Evolutionary conservation across 2,888 invertebrate genomes (phyloP), one percentile per base, ranked within the genome.

Genomic region (Chymomyza amoena): DNA sequence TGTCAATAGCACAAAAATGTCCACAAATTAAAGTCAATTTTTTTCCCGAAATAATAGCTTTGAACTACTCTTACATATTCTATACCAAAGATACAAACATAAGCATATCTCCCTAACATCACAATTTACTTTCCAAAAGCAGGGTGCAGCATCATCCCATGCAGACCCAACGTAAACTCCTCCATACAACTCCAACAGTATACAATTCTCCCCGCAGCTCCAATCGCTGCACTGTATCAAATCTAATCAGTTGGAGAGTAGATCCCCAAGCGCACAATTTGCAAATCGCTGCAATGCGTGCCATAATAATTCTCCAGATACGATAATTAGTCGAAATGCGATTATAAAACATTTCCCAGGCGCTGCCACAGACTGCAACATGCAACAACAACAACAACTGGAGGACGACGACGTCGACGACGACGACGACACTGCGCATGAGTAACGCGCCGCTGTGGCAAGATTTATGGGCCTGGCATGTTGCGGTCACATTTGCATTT

Each of bases 251-350:
- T 64, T 72, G 61, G 72, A 10, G 16, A 45, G 51, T 39, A 54
- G 70, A 69, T 70, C 66, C 28, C 65, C 76, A 28, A 66, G 68
- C 77, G 63, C 65, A 74, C 83, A 77, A 79, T 82, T 85, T 80
- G 79, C 83, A 79, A 79, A 82, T 83, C 70, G 72, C 66, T 67
- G 72, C 67, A 71, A 74, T 70, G 74, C 68, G 60, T 74, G 45
- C 36, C 88, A 84, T 88, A 85, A 89, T 89, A 89, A 89, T 86
- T 89, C 83, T 32, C 80, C 80, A 83, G 85, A 84, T 88, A 88
- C 86, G 89, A 90, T 90, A 90, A 90, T 90, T 90, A 90, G 89
- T 89, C 86, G 85, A 81, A 87, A 79, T 88, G 84, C 84, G 87
- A 89, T 89, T 90, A 89, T 84, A 86, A 84, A 85, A 83, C 83